Percentiles rank a stretch among this genome's conserved stretches.
Evolutionary conservation across 2,888 invertebrate species (phyloP).

Genomic region (Pardosa pseudoannulata): DNA sequence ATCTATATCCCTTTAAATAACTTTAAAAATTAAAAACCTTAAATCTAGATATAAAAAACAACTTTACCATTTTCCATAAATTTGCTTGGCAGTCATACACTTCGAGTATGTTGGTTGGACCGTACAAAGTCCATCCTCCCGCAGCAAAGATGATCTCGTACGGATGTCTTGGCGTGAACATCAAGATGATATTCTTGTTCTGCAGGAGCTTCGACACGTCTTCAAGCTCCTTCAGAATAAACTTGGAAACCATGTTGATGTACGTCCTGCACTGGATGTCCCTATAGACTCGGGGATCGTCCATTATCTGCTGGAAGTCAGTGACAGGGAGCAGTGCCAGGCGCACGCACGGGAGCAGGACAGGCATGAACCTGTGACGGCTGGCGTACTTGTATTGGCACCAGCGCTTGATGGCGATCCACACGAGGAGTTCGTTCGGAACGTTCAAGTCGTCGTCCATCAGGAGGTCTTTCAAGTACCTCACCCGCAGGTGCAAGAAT

Average conservation of each 20-base stretch:
- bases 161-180: conserved; percentile 29
- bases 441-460: conserved; percentile 15
- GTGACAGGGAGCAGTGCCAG: conserved; percentile 8
- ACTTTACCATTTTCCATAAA: conserved; percentile 31
- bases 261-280: background rate
- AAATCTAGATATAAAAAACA: no score
- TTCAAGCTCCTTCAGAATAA: conserved; percentile 7
- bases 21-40: no score
- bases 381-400: background rate
- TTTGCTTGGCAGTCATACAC: conserved; percentile 27
- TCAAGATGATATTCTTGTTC: background rate
- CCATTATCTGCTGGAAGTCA: conserved; percentile 22
- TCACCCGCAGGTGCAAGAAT: background rate
- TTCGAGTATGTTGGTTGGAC: background rate
- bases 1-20: no score
- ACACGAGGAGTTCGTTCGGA: background rate
- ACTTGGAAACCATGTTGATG: conserved; percentile 16
- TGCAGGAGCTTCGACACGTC: background rate
- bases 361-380: background rate
- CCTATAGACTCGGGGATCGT: conserved; percentile 7
- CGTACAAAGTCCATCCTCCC: conserved; percentile 18
- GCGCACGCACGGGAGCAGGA: background rate
- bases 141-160: background rate
- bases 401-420: conserved; percentile 27
- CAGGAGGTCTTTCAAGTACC: background rate